Evolutionary conservation across 2,888 invertebrate species (phyloP), one percentile per base, ranked within the genome.

Genomic region (Nematopogon swammerdamellus): DNA sequence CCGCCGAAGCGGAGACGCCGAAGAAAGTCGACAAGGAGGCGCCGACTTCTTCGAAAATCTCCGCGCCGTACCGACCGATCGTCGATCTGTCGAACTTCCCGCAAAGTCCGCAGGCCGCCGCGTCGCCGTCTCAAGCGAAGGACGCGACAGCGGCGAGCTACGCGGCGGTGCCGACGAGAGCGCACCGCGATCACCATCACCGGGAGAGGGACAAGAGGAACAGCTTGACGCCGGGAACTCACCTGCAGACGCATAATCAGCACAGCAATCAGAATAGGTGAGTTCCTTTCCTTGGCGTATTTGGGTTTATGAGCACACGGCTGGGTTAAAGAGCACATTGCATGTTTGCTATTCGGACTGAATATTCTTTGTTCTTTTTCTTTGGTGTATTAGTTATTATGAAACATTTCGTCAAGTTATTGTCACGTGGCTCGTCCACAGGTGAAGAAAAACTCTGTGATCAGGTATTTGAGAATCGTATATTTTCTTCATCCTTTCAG

Each of bases 181-280:
- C 59, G 2, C 68, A 70, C 48, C 62, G 70, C 50, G 71, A 70
- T 0, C 64, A 67, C 45, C 70, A 69, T 29, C 68, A 69, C 49
- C 47, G 53, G 19, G 68, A 68, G 43, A 62, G 67, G 47, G 83
- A 84, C 49, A 85, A 85, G 60, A 68, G 85, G 2, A 84, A 84
- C 55, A 84, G 84, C 46, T 58, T 85, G 51, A 80, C 80, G 3
- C 73, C 77, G 0, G 65, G 71, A 0, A 56, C 72, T 30, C 77
- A 75, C 60, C 56, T 74, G 49, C 72, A 72, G 52, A 64, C 46
- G 10, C 29, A 62, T 11, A 17, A 47, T n/a, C 70, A 67, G 45
- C 71, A 73, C 53, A 57, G 65, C 3, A 59, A 63, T 11, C 75
- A 67, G 46, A 80, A 80, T 53, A 69, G 80, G 80, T 77, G 43